These are phyloP conservation scores for Microcebus murinus DNA, from an alignment of 2,113 vertebrate genomes.

Conservation along the genomic window DNA sequence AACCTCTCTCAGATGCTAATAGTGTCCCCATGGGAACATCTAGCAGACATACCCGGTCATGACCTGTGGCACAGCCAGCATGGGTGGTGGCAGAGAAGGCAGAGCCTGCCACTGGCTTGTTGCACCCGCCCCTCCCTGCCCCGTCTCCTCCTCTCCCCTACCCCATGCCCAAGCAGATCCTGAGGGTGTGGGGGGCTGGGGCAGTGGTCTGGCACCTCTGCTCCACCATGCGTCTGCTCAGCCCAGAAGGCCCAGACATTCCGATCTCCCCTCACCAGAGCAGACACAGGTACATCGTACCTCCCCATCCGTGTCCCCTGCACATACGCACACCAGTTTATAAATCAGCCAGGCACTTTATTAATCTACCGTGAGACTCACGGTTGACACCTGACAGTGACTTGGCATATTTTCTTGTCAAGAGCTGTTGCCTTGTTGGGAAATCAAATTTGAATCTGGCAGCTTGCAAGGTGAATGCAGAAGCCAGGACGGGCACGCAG, in stretches of 20 bases:
- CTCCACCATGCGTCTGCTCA: background rate
- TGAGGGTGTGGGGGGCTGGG: too few species aligned
- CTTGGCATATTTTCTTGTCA: background rate
- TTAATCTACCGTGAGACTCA: background rate
- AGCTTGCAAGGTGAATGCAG: background rate
- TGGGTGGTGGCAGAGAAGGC: background rate
- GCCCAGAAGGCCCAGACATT: background rate
- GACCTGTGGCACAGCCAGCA: background rate
- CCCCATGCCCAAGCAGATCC: background rate
- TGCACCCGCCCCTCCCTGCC: background rate
- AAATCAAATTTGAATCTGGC: background rate
- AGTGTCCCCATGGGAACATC: background rate
- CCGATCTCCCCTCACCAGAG: background rate
- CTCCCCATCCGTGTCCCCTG: accelerated
- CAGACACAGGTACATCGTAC: background rate
- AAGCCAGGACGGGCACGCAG: background rate
- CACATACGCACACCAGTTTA: background rate
- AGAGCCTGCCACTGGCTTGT: background rate
- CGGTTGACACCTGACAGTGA: background rate
- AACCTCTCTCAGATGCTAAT: background rate
- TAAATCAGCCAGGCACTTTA: background rate
- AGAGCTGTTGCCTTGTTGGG: background rate
- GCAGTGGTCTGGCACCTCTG: too few species aligned
- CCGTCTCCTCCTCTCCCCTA: background rate
- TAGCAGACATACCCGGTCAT: background rate